These are phyloP conservation scores for Eleutherodactylus coqui DNA, from an alignment of 2,797 vertebrate species.

Conservation along the genomic window DNA sequence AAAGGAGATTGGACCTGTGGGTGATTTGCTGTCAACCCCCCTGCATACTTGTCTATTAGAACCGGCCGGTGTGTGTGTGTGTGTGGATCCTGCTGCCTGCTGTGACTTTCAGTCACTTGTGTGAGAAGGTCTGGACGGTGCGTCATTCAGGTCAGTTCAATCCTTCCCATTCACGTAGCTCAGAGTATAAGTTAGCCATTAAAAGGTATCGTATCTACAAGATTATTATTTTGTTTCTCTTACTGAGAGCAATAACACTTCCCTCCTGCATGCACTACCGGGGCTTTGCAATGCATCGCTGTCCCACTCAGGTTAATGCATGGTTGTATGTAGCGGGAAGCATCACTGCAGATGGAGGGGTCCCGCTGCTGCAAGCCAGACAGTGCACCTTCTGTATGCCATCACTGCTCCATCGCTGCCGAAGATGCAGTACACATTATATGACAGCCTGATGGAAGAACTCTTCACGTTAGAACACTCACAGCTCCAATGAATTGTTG, in stretches of 20 bases:
- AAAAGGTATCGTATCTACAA: no score
- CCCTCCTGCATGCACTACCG: background rate
- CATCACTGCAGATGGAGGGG: conserved; percentile 32
- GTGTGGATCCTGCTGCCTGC: background rate
- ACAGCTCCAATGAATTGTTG: background rate
- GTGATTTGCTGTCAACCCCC: background rate
- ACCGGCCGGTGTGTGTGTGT: background rate
- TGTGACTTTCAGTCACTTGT: conserved; percentile 17
- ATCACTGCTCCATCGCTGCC: background rate
- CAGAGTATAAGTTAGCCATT: background rate
- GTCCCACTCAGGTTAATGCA: background rate
- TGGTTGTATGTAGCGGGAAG: background rate
- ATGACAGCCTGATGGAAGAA: background rate
- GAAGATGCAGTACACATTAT: background rate
- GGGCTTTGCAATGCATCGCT: background rate
- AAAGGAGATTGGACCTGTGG: conserved; percentile 36
- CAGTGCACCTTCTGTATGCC: background rate
- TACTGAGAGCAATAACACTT: no score
- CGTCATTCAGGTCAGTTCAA: conserved; percentile 40
- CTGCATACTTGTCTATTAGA: conserved; percentile 8
- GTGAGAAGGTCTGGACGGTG: background rate
- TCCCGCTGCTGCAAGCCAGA: background rate
- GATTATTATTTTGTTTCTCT: no score
- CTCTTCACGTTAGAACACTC: no score
- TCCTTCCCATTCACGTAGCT: background rate